phyloP scores from a whole-genome alignment of 2,888 invertebrate genomes.

The Azorinus chamasolen region DNA sequence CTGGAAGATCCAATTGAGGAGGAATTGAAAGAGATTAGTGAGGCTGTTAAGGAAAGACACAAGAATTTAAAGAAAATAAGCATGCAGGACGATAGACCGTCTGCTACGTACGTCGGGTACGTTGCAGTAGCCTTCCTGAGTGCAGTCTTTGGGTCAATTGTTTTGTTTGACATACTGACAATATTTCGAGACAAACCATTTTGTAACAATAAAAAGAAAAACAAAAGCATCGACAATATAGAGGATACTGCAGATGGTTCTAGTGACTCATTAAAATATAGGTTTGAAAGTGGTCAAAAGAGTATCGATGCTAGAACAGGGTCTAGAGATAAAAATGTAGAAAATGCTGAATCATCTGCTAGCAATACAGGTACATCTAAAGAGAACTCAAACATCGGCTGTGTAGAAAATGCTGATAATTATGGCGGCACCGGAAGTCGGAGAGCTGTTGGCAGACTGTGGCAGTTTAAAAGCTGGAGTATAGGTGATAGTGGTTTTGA shows the following conservation, averaged over 20 bases:
- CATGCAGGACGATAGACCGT: constrained; percentile 48
- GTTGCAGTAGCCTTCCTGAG: constrained; percentile 53
- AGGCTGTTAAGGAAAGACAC: constrained; percentile 31
- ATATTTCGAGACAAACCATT: constrained; percentile 25
- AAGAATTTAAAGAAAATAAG: constrained; percentile 51
- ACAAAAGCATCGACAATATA: neutral
- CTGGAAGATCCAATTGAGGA: constrained; percentile 25
- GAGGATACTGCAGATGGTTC: too few relatives aligned
- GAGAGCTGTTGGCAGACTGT: constrained; percentile 7
- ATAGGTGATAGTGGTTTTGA: constrained; percentile 44
- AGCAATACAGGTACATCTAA: neutral
- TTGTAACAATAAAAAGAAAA: constrained; percentile 4
- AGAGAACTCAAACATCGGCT: neutral
- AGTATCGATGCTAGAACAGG: too few relatives aligned
- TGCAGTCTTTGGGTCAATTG: constrained; percentile 45
- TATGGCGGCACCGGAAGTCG: neutral
- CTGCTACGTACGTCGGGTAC: constrained; percentile 59
- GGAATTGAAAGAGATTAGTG: constrained; percentile 47
- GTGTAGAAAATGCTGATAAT: neutral
- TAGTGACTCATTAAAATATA: too few relatives aligned
- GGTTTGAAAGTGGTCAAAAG: too few relatives aligned
- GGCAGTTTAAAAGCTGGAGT: constrained; percentile 32
- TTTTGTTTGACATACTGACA: constrained; percentile 52
- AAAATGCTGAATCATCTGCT: neutral
- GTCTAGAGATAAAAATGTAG: too few relatives aligned